Percentiles rank a stretch among this genome's conserved stretches.
Evolutionary conservation across 1,140 invertebrate species (phyloP).

Genomic region (Ganaspis sp.): DNA sequence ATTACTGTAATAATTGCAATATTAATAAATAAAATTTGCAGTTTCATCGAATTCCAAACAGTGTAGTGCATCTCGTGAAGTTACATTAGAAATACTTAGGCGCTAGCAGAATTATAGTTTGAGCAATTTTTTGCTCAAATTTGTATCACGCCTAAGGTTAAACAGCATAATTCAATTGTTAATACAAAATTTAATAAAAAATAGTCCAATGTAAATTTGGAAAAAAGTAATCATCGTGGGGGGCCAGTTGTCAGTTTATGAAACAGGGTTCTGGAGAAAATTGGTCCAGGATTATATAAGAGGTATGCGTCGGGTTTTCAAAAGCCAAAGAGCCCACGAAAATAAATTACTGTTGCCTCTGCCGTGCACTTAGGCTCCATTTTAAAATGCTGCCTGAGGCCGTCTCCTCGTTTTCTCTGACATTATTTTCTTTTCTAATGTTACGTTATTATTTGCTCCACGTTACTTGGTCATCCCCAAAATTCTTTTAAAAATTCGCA

Average conservation of each 20-base stretch:
- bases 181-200: neutral
- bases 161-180: no score
- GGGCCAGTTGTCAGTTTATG: neutral
- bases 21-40: no score
- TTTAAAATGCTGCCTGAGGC: slow-evolving; percentile 4
- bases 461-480: slow-evolving; percentile 1
- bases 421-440: slow-evolving; percentile 23
- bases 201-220: neutral
- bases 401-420: slow-evolving; percentile 12
- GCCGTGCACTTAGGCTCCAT: neutral
- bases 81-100: no score
- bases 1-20: no score
- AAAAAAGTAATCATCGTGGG: neutral
- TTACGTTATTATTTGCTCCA: slow-evolving; percentile 29
- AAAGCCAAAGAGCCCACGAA: slow-evolving; percentile 17
- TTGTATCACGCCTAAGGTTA: no score
- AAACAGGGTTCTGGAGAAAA: slow-evolving; percentile 13
- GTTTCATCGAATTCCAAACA: no score
- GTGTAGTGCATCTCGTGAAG: no score
- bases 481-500: slow-evolving; percentile 11
- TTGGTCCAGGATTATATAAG: slow-evolving; percentile 3
- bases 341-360: slow-evolving; percentile 25
- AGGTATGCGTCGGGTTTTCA: neutral
- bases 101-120: no score
- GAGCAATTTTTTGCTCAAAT: no score